Percentiles rank a stretch among this genome's conserved stretches.
Conservation (phyloP, 1,140 invertebrate species). For the Eueides isabella region DNA sequence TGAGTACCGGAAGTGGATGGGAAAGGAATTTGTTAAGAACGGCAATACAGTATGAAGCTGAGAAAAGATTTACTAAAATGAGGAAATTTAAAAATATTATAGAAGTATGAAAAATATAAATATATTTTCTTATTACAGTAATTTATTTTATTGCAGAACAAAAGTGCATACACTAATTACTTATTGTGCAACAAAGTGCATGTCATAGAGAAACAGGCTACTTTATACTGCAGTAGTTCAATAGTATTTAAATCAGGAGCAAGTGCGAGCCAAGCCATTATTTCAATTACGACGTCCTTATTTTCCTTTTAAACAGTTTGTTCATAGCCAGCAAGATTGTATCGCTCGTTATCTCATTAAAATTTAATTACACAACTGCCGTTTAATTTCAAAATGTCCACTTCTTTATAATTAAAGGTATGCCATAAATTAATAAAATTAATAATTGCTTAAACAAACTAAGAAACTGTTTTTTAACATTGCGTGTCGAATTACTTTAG, state of each 20-base stretch:
- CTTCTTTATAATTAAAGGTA: not conserved
- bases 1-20: too few relatives aligned
- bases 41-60: too few relatives aligned
- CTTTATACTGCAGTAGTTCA: constrained; percentile 11
- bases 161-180: too few relatives aligned
- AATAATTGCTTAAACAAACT: too few relatives aligned
- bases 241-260: constrained; percentile 10
- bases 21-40: too few relatives aligned
- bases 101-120: not conserved
- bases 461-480: too few relatives aligned
- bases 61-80: too few relatives aligned
- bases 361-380: not conserved
- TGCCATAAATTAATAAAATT: not conserved
- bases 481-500: too few relatives aligned
- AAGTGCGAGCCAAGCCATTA: constrained; percentile 9
- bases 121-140: not conserved
- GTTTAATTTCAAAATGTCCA: not conserved
- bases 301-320: constrained; percentile 6
- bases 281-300: constrained; percentile 12
- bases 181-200: not conserved
- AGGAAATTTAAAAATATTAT: too few relatives aligned
- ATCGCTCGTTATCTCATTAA: constrained; percentile 12
- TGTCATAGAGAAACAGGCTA: not conserved
- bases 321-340: constrained; percentile 3
- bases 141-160: too few relatives aligned